These are phyloP conservation scores for Mercenaria mercenaria DNA, from an alignment of 1,140 invertebrate genomes.

Conservation along the genomic window DNA sequence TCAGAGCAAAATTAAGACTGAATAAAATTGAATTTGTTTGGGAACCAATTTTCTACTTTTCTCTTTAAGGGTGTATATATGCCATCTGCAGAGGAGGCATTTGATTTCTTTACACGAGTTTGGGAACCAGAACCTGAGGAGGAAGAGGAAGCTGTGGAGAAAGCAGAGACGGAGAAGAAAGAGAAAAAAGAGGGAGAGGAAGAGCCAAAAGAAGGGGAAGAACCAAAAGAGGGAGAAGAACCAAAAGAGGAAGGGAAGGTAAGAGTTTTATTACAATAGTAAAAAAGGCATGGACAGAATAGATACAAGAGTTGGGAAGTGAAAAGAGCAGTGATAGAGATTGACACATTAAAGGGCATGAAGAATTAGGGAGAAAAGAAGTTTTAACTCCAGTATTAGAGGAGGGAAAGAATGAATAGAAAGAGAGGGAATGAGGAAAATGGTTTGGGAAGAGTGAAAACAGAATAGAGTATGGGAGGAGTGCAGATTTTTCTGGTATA, in stretches of 20 bases:
- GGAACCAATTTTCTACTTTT: no score
- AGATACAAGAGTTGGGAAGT: neutral
- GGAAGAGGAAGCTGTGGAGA: constrained; percentile 64
- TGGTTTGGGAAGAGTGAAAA: no score
- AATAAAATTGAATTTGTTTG: no score
- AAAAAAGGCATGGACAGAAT: neutral
- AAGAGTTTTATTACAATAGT: no score
- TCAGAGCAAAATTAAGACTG: no score
- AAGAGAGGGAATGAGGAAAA: no score
- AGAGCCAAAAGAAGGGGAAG: constrained; percentile 64
- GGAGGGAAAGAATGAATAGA: no score
- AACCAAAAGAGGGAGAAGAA: constrained; percentile 67
- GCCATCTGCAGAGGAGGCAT: constrained; percentile 81
- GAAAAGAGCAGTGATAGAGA: neutral
- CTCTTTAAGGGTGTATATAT: constrained; percentile 74
- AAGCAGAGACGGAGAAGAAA: constrained; percentile 69
- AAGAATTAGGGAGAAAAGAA: no score
- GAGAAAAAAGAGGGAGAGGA: constrained; percentile 66
- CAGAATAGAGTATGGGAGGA: no score
- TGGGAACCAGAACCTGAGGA: constrained; percentile 81
- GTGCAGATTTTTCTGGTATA: no score
- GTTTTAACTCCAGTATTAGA: no score
- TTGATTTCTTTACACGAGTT: constrained; percentile 83
- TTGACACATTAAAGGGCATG: no score
- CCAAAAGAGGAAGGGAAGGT: constrained; percentile 65